A percentile compares a stretch with the other conserved stretches of the same genome.
phyloP scores from a whole-genome alignment of 2,113 vertebrate genomes.

The Scolopax mira region DNA sequence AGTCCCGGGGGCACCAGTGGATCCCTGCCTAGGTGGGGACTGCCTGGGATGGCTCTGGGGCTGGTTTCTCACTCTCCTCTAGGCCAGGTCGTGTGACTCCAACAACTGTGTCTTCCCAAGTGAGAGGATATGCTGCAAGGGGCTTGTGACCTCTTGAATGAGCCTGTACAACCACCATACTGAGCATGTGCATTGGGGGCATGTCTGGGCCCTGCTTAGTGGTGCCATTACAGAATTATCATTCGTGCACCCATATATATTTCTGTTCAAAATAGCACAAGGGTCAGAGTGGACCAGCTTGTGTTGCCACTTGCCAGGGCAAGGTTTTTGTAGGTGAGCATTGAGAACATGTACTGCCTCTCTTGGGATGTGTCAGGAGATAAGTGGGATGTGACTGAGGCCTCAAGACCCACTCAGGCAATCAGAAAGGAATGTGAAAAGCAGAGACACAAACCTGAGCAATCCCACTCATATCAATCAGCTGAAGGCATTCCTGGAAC shows the following conservation, averaged over 20 bases:
- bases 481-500: not conserved
- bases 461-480: not conserved
- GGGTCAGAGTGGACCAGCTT: not conserved
- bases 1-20: too few relatives aligned
- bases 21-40: too few relatives aligned
- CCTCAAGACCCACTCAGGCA: not conserved
- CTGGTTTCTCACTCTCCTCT: too few relatives aligned
- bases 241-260: not conserved
- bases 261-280: not conserved
- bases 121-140: not conserved
- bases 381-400: not conserved
- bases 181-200: not conserved
- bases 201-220: not conserved
- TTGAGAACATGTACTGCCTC: not conserved
- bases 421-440: not conserved
- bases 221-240: not conserved
- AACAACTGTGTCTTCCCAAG: not conserved
- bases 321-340: not conserved
- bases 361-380: not conserved
- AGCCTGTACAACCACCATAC: not conserved
- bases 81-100: too few relatives aligned
- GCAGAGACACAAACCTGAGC: not conserved
- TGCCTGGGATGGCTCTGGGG: too few relatives aligned
- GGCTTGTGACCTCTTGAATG: not conserved
- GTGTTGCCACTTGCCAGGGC: not conserved